A percentile compares a stretch with the other conserved stretches of the same genome.
phyloP scores from a whole-genome alignment of 2,888 invertebrate species.

The Drosophila prostipennis region DNA sequence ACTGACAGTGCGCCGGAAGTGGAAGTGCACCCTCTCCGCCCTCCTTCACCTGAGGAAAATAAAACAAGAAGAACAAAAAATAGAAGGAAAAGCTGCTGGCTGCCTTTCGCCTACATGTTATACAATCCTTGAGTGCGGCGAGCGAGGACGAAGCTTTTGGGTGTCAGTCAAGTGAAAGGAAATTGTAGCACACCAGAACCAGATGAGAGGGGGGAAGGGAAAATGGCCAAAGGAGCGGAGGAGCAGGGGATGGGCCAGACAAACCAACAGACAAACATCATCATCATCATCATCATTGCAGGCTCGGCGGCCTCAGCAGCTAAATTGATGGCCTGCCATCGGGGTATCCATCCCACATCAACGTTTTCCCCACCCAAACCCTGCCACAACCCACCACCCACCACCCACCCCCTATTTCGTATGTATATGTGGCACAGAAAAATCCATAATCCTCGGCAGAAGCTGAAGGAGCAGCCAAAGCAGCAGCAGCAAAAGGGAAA shows the following conservation, averaged over 20 bases:
- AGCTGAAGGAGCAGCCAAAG: constrained; percentile 47
- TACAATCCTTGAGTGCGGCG: constrained; percentile 71
- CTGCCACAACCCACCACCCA: background rate
- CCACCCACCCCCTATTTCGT: constrained; percentile 1
- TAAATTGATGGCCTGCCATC: constrained; percentile 72
- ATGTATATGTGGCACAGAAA: constrained; percentile 52
- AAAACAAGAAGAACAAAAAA: constrained; percentile 19
- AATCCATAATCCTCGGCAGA: constrained; percentile 72
- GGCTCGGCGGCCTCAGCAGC: constrained; percentile 44
- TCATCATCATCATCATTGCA: constrained; percentile 61
- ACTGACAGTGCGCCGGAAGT: constrained; percentile 74
- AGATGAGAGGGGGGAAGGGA: background rate
- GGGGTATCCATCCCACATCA: constrained; percentile 44
- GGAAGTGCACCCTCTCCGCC: constrained; percentile 49
- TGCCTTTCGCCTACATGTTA: constrained; percentile 67
- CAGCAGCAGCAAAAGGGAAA: constrained; percentile 65
- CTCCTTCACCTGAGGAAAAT: constrained; percentile 22
- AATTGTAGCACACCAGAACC: constrained; percentile 68
- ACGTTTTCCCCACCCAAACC: background rate
- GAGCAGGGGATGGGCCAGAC: constrained; percentile 49
- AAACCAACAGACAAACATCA: constrained; percentile 75
- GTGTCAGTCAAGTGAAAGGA: constrained; percentile 79
- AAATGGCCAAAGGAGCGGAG: background rate
- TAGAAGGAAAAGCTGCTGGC: constrained; percentile 32
- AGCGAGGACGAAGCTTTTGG: constrained; percentile 65